Conservation (phyloP, 2,797 vertebrate species). For the Sebastes taczanowskii region DNA sequence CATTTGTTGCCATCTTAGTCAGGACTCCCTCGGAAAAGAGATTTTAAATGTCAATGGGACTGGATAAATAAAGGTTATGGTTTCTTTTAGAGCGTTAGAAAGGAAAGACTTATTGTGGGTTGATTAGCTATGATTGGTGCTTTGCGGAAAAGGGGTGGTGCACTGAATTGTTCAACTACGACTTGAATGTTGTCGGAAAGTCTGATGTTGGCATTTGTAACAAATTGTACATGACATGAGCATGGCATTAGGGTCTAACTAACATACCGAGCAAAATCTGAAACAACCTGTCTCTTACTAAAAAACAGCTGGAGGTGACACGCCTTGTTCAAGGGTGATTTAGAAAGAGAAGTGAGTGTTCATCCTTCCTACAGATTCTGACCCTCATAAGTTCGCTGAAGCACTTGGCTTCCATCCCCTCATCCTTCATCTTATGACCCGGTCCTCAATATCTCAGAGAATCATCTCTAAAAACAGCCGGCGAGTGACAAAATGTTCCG, state of each 20-base stretch:
- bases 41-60: no score
- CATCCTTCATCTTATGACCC: not conserved
- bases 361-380: not conserved
- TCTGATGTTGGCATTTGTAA: not conserved
- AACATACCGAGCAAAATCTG: not conserved
- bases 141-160: no score
- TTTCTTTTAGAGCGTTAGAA: no score
- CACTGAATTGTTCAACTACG: not conserved
- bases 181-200: not conserved
- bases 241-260: not conserved
- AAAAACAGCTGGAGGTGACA: not conserved
- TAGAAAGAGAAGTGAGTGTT: not conserved
- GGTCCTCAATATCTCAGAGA: not conserved
- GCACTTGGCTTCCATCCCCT: not conserved
- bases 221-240: not conserved
- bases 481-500: slow-evolving; percentile 1
- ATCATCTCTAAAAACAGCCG: not conserved
- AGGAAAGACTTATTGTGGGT: not conserved
- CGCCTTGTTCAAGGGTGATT: not conserved
- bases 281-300: not conserved
- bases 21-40: no score
- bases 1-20: no score
- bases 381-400: not conserved
- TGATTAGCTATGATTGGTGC: no score
- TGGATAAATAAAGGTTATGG: no score